Base-by-base conservation (phyloP, 2,888 invertebrate genomes). In the Ectropis crepuscularia region DNA sequence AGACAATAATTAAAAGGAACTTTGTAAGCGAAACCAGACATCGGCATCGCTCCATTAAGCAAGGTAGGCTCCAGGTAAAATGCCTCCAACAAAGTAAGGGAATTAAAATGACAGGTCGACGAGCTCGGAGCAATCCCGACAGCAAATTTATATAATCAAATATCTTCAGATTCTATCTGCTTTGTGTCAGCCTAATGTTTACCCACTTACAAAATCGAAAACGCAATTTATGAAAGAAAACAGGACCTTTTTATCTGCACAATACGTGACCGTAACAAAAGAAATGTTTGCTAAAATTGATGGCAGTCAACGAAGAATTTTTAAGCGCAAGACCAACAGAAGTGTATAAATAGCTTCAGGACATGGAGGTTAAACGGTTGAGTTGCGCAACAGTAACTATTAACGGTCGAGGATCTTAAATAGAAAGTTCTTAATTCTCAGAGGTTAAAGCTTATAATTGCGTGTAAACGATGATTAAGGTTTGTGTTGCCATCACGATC, bases 331-430 rank as follows among this genome's bases (percentile, higher is more conserved):
- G 71, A 77, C 68, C 69, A 69, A 73, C 79, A 69, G 70, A 36
- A 73, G 70, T 72, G 70, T 84, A 87, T 82, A 85, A 87, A 88
- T 89, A 87, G 85, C 82, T 70, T 6, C 74, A 78, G 78, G 82
- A 83, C 78, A 84, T 83, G 78, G 72, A 81, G 80, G 82, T 86
- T 80, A 85, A 86, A 85, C 76, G 74, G 75, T 74, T 80, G 73
- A 76, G 78, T 86, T 86, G 78, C 73, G 77, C 75, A 79, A 83
- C 73, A 74, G 61, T 68, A 71, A 72, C 74, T 78, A 79, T 78
- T 77, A 80, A 67, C 48, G 39, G 59, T 41, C 38, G 46, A 16
- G 59, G 48, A 69, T 61, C 48, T 48, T 65, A 54, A 69, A 63
- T 65, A 67, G 67, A 69, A 69, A 66, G 61, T 51, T 43, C 69